These are phyloP conservation scores for Urocyon cinereoargenteus DNA, from an alignment of 2,797 vertebrate genomes.

Conservation along the genomic window DNA sequence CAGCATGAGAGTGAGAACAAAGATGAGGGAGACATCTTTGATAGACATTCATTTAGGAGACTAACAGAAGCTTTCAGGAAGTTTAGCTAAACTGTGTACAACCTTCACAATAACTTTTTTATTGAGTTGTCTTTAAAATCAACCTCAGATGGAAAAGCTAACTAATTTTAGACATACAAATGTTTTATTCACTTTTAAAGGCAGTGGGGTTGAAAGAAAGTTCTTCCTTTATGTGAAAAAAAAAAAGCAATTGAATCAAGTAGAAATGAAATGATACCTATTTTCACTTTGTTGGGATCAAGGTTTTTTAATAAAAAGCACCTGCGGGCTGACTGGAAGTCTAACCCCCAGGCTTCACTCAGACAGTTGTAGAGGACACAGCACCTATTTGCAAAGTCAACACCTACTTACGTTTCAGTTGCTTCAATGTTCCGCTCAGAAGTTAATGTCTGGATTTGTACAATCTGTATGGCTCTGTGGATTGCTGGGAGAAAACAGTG, in stretches of 20 bases:
- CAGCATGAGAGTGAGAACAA: background rate
- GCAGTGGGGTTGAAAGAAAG: background rate
- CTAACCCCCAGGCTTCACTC: background rate
- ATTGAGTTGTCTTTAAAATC: conserved; percentile 46
- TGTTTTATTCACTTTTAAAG: conserved; percentile 59
- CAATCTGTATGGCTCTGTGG: background rate
- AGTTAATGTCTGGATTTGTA: background rate
- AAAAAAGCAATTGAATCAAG: background rate
- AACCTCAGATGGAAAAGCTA: background rate
- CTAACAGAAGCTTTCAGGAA: conserved; percentile 41
- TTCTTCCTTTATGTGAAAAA: conserved; percentile 38
- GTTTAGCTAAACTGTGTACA: background rate
- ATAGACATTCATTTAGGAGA: background rate
- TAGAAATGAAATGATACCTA: background rate
- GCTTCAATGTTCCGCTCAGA: conserved; percentile 17
- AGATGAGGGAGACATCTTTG: background rate
- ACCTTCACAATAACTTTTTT: background rate
- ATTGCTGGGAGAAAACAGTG: background rate
- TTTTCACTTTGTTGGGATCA: background rate
- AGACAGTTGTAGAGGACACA: background rate
- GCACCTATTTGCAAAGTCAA: conserved; percentile 1
- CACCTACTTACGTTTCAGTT: background rate
- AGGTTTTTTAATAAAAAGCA: conserved; percentile 46
- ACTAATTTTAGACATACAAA: conserved; percentile 24
- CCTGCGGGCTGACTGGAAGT: background rate